A percentile compares a stretch with the other conserved stretches of the same genome.
phyloP scores from a whole-genome alignment of 2,888 invertebrate genomes.

The Endotricha flammealis region DNA sequence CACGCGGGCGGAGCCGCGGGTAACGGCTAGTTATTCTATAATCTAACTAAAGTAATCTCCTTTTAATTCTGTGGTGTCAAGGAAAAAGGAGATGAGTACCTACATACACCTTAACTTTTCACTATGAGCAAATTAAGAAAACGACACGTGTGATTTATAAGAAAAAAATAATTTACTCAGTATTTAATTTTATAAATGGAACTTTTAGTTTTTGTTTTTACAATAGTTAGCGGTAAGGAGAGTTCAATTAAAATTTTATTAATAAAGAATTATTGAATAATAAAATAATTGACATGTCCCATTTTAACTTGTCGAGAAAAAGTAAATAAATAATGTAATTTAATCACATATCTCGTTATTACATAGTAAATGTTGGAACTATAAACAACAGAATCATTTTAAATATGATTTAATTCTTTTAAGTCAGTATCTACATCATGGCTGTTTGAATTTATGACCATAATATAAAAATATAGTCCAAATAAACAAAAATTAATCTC shows the following conservation, averaged over 20 bases:
- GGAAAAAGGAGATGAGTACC: not conserved
- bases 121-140: too few species aligned
- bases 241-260: not conserved
- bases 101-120: too few species aligned
- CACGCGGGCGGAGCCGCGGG: too few species aligned
- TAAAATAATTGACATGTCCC: too few species aligned
- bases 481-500: too few species aligned
- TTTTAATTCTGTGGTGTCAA: not conserved
- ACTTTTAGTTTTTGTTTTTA: not conserved
- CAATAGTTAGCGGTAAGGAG: not conserved
- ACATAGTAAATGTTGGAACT: not conserved
- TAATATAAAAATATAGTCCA: too few species aligned
- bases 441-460: not conserved
- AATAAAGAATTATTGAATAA: too few species aligned
- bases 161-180: not conserved
- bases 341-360: not conserved
- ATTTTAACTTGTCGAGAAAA: too few species aligned
- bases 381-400: not conserved
- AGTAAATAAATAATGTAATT: not conserved
- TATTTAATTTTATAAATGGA: not conserved
- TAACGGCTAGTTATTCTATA: too few species aligned
- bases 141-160: not conserved
- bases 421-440: not conserved
- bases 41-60: too few species aligned
- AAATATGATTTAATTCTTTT: not conserved